These are phyloP conservation scores for Galaxias olidus DNA, from an alignment of 2,797 vertebrate genomes.

Conservation along the genomic window DNA sequence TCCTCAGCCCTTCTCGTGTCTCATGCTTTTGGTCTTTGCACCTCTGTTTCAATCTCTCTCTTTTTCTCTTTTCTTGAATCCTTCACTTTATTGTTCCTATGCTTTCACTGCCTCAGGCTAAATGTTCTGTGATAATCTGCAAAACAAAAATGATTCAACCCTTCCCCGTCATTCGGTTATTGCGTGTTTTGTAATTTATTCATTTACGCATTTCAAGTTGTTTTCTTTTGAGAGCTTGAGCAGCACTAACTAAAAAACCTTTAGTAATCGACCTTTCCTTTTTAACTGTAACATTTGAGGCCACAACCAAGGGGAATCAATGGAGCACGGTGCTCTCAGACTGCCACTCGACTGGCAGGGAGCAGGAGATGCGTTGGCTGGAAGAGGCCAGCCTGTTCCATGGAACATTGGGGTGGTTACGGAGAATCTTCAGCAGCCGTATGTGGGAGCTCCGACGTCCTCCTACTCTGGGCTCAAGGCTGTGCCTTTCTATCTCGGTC, in stretches of 20 bases:
- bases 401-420: not conserved
- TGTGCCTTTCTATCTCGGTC: constrained; percentile 49
- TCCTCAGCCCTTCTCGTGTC: constrained; percentile 2
- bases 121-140: constrained; percentile 25
- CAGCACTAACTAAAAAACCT: constrained; percentile 28
- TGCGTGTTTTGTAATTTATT: constrained; percentile 15
- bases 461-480: constrained; percentile 55
- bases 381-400: not conserved
- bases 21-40: not conserved
- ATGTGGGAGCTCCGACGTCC: constrained; percentile 29
- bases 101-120: constrained; percentile 30
- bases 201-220: constrained; percentile 34
- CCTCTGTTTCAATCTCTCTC: not conserved
- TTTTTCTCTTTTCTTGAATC: not conserved
- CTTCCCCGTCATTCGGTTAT: constrained; percentile 5
- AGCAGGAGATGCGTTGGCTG: not conserved
- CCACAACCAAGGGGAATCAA: constrained; percentile 20
- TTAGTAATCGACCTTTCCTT: constrained; percentile 20
- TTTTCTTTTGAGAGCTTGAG: constrained; percentile 16
- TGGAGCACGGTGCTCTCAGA: constrained; percentile 11
- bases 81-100: constrained; percentile 3
- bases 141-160: constrained; percentile 19
- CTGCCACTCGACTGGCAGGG: no score
- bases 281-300: constrained; percentile 4
- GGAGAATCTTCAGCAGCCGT: constrained; percentile 2